Percentiles rank a stretch among this genome's conserved stretches.
Evolutionary conservation across 2,797 vertebrate genomes (phyloP).

Genomic region (Sebastes matsubarae): DNA sequence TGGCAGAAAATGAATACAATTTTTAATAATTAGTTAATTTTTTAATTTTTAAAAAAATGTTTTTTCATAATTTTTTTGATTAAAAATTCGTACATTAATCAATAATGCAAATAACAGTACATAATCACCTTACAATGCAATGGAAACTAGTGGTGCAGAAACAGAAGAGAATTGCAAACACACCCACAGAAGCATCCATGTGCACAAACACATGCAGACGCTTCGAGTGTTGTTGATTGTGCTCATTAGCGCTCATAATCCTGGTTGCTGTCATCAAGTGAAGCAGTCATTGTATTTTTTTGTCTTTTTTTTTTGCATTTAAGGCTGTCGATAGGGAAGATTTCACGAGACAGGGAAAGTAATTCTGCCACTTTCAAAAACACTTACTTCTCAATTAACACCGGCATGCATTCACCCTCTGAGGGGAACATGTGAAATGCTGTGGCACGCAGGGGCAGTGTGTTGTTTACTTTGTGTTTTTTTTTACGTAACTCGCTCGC

Average conservation of each 20-base stretch:
- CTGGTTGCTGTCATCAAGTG: slow-evolving; percentile 62
- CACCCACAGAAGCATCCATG: background rate
- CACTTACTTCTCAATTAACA: slow-evolving; percentile 44
- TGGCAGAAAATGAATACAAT: background rate
- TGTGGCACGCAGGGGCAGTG: slow-evolving; percentile 2
- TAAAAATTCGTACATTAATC: too few relatives aligned
- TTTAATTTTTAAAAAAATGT: background rate
- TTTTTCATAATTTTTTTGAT: too few relatives aligned
- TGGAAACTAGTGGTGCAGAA: background rate
- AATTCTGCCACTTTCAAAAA: slow-evolving; percentile 53
- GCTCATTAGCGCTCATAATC: slow-evolving; percentile 73
- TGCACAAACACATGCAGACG: slow-evolving; percentile 13
- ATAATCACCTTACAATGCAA: background rate
- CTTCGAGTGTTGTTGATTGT: slow-evolving; percentile 62
- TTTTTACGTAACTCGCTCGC: slow-evolving; percentile 55
- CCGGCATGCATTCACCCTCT: slow-evolving; percentile 5
- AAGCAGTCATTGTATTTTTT: slow-evolving; percentile 58
- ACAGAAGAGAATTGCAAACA: background rate
- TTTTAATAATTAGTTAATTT: background rate
- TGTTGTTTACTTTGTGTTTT: slow-evolving; percentile 47
- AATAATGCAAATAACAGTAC: background rate
- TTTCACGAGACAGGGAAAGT: slow-evolving; percentile 40
- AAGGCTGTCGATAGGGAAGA: slow-evolving; percentile 50
- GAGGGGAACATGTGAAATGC: slow-evolving; percentile 8
- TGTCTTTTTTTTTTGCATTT: slow-evolving; percentile 37